These are phyloP conservation scores for Eupithecia dodoneata DNA, from an alignment of 2,888 invertebrate species.

Conservation along the genomic window DNA sequence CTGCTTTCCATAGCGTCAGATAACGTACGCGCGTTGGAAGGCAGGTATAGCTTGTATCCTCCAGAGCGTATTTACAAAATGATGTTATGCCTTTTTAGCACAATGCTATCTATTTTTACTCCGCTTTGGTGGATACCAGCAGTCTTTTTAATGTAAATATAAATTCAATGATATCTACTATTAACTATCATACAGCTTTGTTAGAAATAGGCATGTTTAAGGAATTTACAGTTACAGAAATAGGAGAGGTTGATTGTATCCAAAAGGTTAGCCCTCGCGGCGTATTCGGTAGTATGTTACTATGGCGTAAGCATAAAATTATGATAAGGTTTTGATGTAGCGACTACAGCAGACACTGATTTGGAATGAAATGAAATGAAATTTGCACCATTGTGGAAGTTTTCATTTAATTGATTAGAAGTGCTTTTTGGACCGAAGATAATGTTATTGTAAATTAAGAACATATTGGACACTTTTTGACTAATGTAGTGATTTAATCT, in stretches of 20 bases:
- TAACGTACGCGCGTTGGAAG: background rate
- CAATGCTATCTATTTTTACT: background rate
- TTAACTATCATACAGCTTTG: background rate
- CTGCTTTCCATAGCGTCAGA: background rate
- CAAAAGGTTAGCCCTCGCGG: background rate
- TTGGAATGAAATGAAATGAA: constrained; percentile 12
- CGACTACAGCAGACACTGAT: background rate
- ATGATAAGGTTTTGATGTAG: constrained; percentile 14
- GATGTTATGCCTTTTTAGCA: background rate
- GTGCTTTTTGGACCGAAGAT: background rate
- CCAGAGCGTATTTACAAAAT: background rate
- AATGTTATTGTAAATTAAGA: background rate
- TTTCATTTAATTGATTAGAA: background rate
- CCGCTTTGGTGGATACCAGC: constrained; percentile 5
- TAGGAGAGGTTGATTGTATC: background rate
- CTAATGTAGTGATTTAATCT: background rate
- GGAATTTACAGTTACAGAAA: background rate
- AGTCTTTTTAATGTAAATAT: constrained; percentile 1
- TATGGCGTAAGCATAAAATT: constrained; percentile 22
- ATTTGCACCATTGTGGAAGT: background rate
- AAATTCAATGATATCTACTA: background rate
- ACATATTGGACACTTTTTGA: constrained; percentile 4
- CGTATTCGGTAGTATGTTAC: constrained; percentile 7
- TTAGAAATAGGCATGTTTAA: background rate
- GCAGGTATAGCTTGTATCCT: background rate